phyloP scores from a whole-genome alignment of 2,888 invertebrate genomes.

The Pteria penguin region DNA sequence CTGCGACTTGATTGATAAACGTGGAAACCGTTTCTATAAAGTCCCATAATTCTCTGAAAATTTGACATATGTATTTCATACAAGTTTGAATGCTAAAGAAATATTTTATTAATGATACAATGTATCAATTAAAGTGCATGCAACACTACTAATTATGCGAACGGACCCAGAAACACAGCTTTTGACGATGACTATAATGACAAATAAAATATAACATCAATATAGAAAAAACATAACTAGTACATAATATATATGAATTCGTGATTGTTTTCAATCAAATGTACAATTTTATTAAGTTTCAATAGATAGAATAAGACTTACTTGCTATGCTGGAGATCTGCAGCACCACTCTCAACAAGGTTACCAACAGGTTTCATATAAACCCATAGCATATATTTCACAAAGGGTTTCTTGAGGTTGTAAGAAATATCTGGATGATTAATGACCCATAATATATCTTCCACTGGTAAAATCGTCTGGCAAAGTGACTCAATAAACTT shows the following conservation, averaged over 20 bases:
- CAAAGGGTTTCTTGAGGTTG: slow-evolving; percentile 76
- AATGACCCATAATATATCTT: slow-evolving; percentile 78
- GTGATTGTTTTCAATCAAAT: too few species aligned
- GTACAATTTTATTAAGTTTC: too few species aligned
- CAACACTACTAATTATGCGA: too few species aligned
- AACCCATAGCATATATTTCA: slow-evolving; percentile 78
- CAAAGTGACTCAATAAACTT: slow-evolving; percentile 80
- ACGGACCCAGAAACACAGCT: too few species aligned
- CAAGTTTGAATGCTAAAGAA: too few species aligned
- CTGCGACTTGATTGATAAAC: slow-evolving; percentile 65
- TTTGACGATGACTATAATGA: too few species aligned
- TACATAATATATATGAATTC: too few species aligned
- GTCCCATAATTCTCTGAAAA: slow-evolving; percentile 69
- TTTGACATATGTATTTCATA: background rate
- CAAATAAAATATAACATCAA: too few species aligned
- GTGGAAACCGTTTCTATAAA: slow-evolving; percentile 64
- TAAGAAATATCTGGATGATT: slow-evolving; percentile 73
- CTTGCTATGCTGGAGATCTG: slow-evolving; percentile 78
- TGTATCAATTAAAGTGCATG: too few species aligned
- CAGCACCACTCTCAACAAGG: slow-evolving; percentile 76
- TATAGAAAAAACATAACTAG: too few species aligned
- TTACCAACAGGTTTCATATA: slow-evolving; percentile 76
- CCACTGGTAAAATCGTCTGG: slow-evolving; percentile 78
- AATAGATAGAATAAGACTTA: too few species aligned
- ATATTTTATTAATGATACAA: too few species aligned